A percentile compares a stretch with the other conserved stretches of the same genome.
phyloP scores from a whole-genome alignment of 2,113 vertebrate species.

The Spea bombifrons region DNA sequence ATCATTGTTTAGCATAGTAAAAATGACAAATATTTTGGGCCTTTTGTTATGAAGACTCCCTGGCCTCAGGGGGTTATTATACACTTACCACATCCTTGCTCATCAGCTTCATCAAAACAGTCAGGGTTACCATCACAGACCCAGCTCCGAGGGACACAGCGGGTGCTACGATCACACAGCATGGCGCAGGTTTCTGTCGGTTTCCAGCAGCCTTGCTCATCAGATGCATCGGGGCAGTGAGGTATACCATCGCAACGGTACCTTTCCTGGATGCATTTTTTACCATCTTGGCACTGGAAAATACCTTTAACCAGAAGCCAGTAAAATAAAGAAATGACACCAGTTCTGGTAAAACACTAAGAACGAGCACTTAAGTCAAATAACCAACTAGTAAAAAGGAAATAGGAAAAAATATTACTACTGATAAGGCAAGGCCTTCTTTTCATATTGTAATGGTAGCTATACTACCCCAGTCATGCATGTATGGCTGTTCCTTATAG shows the following conservation, averaged over 20 bases:
- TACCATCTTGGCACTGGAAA: conserved; percentile 73
- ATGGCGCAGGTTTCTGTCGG: conserved; percentile 66
- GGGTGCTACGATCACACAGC: conserved; percentile 66
- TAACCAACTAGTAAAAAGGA: no score
- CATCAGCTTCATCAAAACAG: conserved; percentile 75
- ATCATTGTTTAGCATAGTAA: no score
- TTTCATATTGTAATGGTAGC: no score
- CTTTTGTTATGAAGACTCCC: no score
- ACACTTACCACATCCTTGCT: conserved; percentile 72
- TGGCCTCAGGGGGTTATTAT: not conserved
- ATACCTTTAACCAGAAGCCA: conserved; percentile 47
- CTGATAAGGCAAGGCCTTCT: no score
- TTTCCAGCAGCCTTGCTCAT: conserved; percentile 72
- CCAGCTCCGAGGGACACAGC: conserved; percentile 77
- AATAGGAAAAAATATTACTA: no score
- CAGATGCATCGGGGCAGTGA: conserved; percentile 77
- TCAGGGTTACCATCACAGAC: conserved; percentile 80
- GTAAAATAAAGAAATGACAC: no score
- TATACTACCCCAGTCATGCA: no score
- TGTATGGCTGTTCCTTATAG: no score
- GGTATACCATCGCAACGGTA: conserved; percentile 73
- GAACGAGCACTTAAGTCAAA: no score
- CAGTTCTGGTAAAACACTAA: no score
- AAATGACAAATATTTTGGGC: no score
- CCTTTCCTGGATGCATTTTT: conserved; percentile 60